Evolutionary conservation across 2,797 vertebrate species (phyloP).

Genomic region (Chelonia mydas): DNA sequence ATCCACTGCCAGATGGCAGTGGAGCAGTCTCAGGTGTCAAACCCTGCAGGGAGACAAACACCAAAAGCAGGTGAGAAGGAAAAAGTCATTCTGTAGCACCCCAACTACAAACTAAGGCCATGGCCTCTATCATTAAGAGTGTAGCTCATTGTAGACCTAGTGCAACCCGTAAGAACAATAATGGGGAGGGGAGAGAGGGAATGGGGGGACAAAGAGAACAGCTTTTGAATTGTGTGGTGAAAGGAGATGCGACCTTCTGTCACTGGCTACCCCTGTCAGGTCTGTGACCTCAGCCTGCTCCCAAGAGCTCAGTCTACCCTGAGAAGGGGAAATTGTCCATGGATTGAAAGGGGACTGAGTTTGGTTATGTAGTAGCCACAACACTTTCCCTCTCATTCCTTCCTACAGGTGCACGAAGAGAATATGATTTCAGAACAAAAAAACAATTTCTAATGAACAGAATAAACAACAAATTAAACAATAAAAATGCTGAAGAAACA

Average conservation of each 20-base stretch:
- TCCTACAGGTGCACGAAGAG: neutral
- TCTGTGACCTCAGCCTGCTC: neutral
- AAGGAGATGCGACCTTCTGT: neutral
- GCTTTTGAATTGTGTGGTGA: neutral
- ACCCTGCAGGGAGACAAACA: neutral
- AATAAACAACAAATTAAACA: neutral
- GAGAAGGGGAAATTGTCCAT: neutral
- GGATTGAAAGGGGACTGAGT: neutral
- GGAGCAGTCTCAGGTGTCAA: neutral
- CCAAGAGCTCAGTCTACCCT: neutral
- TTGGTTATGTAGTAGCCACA: neutral
- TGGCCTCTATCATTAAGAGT: accelerated
- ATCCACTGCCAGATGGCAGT: neutral
- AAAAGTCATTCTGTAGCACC: neutral
- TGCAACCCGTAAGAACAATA: neutral
- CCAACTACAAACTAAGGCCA: accelerated
- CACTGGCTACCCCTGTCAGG: neutral
- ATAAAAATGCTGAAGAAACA: neutral
- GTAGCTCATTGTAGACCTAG: neutral
- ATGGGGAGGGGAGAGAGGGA: accelerated
- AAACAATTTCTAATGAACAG: neutral
- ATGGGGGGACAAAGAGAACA: neutral
- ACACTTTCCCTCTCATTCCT: neutral
- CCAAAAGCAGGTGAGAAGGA: neutral
- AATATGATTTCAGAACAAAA: neutral